Evolutionary conservation across 2,113 vertebrate genomes (phyloP).

Genomic region (Lanius collurio): DNA sequence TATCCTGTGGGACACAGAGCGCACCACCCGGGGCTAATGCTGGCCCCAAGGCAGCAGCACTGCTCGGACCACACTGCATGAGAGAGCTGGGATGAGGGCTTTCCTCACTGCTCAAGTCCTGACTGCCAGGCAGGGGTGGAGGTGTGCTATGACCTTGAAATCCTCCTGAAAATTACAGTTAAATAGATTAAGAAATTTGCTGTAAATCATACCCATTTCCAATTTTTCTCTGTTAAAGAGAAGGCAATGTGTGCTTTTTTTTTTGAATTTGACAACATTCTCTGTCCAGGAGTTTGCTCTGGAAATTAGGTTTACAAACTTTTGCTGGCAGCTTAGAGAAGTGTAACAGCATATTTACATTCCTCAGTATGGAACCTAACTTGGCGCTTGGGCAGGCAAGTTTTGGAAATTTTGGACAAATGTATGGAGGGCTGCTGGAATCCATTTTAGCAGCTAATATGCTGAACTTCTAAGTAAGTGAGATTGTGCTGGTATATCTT

Average conservation of each 20-base stretch:
- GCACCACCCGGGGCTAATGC: rapidly evolving
- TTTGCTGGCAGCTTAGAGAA: not conserved
- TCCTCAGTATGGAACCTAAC: not conserved
- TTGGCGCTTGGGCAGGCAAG: not conserved
- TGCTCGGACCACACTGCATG: rapidly evolving
- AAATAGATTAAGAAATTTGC: not conserved
- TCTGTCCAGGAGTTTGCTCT: not conserved
- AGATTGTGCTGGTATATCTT: not conserved
- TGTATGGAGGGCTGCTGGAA: not conserved
- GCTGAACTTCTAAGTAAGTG: not conserved
- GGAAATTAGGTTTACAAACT: conserved; percentile 21
- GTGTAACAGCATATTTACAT: not conserved
- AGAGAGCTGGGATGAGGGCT: not conserved
- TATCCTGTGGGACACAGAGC: rapidly evolving
- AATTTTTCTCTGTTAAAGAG: not conserved
- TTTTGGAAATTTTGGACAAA: not conserved
- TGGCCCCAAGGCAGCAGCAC: not conserved
- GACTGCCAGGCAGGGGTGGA: not conserved
- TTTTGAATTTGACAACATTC: not conserved
- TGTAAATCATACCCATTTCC: not conserved
- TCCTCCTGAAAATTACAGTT: not conserved
- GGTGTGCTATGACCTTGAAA: not conserved
- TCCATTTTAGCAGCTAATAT: not conserved
- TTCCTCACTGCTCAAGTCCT: not conserved
- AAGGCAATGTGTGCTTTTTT: not conserved